Base-by-base conservation (phyloP, 2,113 vertebrate genomes). In the Tautogolabrus adspersus region DNA sequence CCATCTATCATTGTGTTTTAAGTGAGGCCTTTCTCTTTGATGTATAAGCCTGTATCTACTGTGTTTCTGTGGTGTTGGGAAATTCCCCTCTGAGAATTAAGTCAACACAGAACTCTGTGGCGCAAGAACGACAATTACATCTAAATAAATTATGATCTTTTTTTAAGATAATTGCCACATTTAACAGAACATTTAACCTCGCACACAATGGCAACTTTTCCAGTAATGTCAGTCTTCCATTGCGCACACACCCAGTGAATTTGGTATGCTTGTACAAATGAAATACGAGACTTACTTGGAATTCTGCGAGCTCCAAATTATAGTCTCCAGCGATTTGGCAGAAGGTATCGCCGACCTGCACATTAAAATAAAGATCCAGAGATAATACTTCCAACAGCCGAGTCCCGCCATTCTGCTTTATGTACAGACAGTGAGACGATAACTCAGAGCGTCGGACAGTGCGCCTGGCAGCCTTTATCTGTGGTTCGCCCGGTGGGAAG, bases 271-370 rank as follows among this genome's bases (percentile, higher is more conserved):
- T 47, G 65, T 47, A 21, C 75, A 84, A 68, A 87, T 46, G 52
- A 79, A 79, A 83, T n/a, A n/a, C 4, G 42, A 81, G 77, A 93
- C 94, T 94, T 94, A 95, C 94, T 93, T 94, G 74, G 85, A 46
- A 79, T 95, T 95, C 76, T 93, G 93, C 13, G 94, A 92, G 93
- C 84, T 94, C 94, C 94, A 95, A 30, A 94, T 93, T 16, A 95
- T 94, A 69, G 94, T 92, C 77, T 95, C 93, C 92, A 95, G 67
- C 23, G 92, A 91, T 4, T 93, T 95, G 3, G 94, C 93, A 6
- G 90, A 91, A 26, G 88, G 89, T 61, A 91, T 46, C 70, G 86
- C 84, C 70, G 91, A 91, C 87, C 93, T 93, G 89, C 93, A 93
- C 72, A 91, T 85, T 71, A 94, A 69, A 81, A 93, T 91, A 92